Evolutionary conservation across 2,113 vertebrate genomes (phyloP), one percentile per base, ranked within the genome.

Genomic region (Crypturellus undulatus): DNA sequence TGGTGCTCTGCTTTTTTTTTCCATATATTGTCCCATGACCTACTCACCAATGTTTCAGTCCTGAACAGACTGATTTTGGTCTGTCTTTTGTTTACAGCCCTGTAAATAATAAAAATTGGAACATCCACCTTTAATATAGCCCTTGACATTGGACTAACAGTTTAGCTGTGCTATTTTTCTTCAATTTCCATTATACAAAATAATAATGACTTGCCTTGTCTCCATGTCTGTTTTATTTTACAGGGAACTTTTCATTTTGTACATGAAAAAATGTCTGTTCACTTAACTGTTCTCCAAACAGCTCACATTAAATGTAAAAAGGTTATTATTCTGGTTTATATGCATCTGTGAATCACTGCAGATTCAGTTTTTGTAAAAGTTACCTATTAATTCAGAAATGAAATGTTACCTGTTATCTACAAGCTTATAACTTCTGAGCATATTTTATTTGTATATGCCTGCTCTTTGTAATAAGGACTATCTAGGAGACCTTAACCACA

Each of bases 131-230:
- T 47, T 80, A 84, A 70, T 34, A 45, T 67, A 94, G 65, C 68
- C 20, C 49, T 67, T 30, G 40, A 17, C 20, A 6, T 32, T 68
- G 34, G 60, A 63, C 22, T 42, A 14, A 3, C 34, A 58, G 71
- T 59, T 34, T 58, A 51, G 26, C 54, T 68, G 14, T 68, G 30
- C 3, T 8, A 25, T 95, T 88, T 88, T 96, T 85, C 92, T 90
- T 95, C 91, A 70, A 21, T 65, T 94, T 96, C 95, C 51, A 93
- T 95, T 96, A 96, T 79, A 49, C 60, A 92, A 94, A 95, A 65
- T 30, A 54, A 16, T 20, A 40, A 34, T 42, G 43, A 47, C 25
- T 49, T 47, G 45, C 45, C 38, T 80, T 84, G 4, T 56, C 34
- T 76, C 15, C 38, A 11, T 8, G 25, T 59, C n/a, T 9, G 4